Conservation (phyloP, 2,113 vertebrate genomes). For the Pelecanoides urinatrix region DNA sequence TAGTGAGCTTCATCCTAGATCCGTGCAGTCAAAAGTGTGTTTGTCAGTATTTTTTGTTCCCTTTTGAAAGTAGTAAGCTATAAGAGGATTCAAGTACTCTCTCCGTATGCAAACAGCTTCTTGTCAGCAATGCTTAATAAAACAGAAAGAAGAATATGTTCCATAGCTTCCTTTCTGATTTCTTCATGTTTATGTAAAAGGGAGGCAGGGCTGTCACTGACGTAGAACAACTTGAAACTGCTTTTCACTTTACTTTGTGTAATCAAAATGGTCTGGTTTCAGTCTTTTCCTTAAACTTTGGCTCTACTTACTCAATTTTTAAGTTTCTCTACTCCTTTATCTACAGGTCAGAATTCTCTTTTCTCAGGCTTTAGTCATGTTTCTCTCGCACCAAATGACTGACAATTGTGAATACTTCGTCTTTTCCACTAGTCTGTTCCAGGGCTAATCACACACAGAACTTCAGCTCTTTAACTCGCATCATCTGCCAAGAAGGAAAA, state of each 20-base stretch:
- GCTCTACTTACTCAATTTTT: not conserved
- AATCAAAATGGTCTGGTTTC: not conserved
- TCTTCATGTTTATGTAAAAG: constrained; percentile 10
- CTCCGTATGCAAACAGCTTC: not conserved
- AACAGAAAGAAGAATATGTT: not conserved
- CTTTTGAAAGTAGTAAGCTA: not conserved
- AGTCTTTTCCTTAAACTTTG: not conserved
- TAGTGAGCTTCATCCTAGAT: not conserved
- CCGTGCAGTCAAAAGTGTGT: not conserved
- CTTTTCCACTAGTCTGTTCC: not conserved
- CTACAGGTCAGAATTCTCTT: not conserved
- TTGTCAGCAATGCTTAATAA: not conserved
- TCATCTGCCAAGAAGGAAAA: not conserved
- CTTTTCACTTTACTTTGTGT: not conserved
- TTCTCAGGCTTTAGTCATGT: not conserved
- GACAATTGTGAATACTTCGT: not conserved
- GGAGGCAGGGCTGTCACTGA: not conserved
- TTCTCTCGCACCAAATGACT: not conserved
- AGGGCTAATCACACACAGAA: not conserved
- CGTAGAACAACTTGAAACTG: not conserved
- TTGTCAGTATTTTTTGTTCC: constrained; percentile 33
- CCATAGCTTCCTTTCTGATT: not conserved
- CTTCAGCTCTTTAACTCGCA: not conserved
- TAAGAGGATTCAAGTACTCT: not conserved
- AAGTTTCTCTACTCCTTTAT: not conserved